Percentiles rank a stretch among this genome's conserved stretches.
Conservation (phyloP, 1,140 invertebrate genomes). For the Drosophila pectinifera region DNA sequence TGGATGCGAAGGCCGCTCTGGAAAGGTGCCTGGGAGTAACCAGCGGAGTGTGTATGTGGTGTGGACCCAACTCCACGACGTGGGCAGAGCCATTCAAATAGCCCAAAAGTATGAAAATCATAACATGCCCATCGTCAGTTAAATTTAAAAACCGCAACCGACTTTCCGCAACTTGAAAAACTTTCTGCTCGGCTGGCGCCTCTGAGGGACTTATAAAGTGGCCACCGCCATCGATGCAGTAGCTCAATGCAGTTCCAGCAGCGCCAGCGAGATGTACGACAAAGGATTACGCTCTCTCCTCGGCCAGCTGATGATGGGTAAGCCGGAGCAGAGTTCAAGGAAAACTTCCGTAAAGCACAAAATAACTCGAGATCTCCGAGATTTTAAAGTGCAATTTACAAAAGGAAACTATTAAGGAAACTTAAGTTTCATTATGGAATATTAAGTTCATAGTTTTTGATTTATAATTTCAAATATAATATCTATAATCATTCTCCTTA, state of each 20-base stretch:
- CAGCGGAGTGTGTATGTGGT: conserved; percentile 3
- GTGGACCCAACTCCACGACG: conserved; percentile 13
- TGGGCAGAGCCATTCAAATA: conserved; percentile 61
- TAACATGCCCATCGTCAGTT: conserved; percentile 65
- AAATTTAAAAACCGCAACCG: conserved; percentile 74
- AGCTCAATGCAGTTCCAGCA: conserved; percentile 62
- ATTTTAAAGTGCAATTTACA: background rate
- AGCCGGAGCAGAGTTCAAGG: conserved; percentile 14
- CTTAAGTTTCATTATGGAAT: background rate
- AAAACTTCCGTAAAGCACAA: background rate
- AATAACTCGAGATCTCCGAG: background rate
- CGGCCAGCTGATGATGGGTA: conserved; percentile 55
- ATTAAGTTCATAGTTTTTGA: no score
- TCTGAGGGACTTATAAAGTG: conserved; percentile 59
- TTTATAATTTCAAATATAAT: no score
- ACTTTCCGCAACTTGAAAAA: conserved; percentile 75
- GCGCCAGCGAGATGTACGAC: conserved; percentile 51
- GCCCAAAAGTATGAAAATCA: conserved; percentile 44
- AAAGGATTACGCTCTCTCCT: conserved; percentile 49
- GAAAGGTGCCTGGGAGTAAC: conserved; percentile 16
- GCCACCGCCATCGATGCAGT: conserved; percentile 5
- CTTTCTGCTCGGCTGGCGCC: conserved; percentile 64
- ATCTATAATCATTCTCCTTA: background rate
- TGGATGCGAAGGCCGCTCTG: conserved; percentile 2
- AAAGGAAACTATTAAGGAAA: background rate